Conservation (phyloP, 2,113 vertebrate genomes). For the Elephas maximus region DNA sequence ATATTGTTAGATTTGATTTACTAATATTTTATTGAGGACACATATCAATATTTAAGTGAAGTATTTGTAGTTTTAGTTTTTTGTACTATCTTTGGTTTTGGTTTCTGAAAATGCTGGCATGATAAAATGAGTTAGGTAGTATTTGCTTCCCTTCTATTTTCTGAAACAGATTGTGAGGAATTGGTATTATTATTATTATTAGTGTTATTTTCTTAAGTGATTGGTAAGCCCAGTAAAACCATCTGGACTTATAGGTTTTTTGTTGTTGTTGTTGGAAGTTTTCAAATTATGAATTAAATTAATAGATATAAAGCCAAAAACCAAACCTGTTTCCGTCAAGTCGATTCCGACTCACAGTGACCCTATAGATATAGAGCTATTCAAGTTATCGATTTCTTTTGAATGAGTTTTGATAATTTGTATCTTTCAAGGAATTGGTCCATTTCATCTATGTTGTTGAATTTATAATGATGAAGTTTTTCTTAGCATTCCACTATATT, state of each 20-base stretch:
- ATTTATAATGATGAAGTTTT: neutral
- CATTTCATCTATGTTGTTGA: no score
- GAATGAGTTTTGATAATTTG: neutral
- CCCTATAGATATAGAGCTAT: no score
- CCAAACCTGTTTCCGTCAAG: no score
- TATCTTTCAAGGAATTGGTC: no score
- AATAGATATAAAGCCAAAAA: neutral
- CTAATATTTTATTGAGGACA: neutral
- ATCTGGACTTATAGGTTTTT: neutral
- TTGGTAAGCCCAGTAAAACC: neutral
- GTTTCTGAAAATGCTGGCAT: neutral
- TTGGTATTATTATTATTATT: neutral
- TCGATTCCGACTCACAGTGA: no score
- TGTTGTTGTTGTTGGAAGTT: neutral
- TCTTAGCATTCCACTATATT: neutral
- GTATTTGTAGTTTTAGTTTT: constrained; percentile 24
- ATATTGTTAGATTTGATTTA: neutral
- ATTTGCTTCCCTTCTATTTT: no score
- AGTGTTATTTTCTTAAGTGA: neutral
- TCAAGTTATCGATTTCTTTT: neutral
- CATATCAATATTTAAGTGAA: neutral
- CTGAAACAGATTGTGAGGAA: neutral
- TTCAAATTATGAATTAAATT: neutral
- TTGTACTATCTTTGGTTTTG: neutral
- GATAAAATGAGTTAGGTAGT: neutral